Evolutionary conservation across 2,797 vertebrate species (phyloP).

Genomic region (Sphenopsis melanotis): DNA sequence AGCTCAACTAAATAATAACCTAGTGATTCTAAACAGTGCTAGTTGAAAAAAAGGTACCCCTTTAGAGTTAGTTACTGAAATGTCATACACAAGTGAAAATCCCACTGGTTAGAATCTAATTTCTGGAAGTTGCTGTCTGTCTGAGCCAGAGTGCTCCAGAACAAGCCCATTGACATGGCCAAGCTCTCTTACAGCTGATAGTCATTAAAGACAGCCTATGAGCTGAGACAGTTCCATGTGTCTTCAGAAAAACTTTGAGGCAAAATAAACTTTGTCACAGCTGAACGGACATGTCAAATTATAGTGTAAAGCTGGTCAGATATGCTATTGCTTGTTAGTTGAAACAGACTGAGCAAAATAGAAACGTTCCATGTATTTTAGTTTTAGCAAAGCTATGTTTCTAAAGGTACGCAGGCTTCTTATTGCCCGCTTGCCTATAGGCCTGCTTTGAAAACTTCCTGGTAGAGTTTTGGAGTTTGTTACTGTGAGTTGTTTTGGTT

Average conservation of each 20-base stretch:
- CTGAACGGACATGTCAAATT: background rate
- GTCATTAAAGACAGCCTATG: background rate
- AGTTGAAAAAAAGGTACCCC: background rate
- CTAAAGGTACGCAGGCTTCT: background rate
- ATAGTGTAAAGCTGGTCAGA: background rate
- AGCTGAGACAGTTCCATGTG: background rate
- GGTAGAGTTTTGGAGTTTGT: background rate
- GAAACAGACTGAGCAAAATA: background rate
- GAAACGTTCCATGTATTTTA: background rate
- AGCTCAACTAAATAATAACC: background rate
- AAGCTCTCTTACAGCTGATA: background rate
- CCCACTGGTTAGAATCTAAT: background rate
- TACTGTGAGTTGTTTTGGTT: background rate
- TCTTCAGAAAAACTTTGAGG: background rate
- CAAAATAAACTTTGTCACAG: background rate
- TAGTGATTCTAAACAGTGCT: background rate
- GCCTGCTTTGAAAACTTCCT: background rate
- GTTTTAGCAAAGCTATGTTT: background rate
- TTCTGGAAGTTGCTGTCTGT: background rate
- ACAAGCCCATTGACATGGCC: background rate
- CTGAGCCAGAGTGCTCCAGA: background rate
- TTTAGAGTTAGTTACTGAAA: background rate
- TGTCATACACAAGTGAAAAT: background rate
- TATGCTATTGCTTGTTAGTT: background rate
- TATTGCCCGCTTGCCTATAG: background rate